These are phyloP conservation scores for Beris chalybata DNA, from an alignment of 2,888 invertebrate species.

Conservation along the genomic window DNA sequence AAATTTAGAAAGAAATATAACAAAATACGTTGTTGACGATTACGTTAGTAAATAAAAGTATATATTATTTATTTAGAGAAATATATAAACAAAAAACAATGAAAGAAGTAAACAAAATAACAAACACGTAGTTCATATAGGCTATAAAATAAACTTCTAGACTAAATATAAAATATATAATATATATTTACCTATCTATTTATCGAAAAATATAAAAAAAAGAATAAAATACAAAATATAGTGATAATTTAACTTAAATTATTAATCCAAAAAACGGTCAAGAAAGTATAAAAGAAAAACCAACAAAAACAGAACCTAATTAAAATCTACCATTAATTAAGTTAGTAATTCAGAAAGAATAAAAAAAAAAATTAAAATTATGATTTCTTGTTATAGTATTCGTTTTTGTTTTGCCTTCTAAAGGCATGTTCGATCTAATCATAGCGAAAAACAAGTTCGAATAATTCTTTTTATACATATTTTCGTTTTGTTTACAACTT, in stretches of 20 bases:
- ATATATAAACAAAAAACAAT: constrained; percentile 21
- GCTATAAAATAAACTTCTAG: constrained; percentile 26
- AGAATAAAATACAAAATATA: constrained; percentile 11
- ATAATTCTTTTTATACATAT: constrained; percentile 35
- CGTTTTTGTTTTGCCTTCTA: constrained; percentile 34
- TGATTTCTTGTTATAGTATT: constrained; percentile 31
- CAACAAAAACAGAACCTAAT: constrained; percentile 35
- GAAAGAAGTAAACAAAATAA: constrained; percentile 20
- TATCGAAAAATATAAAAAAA: constrained; percentile 37
- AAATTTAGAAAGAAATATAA: constrained; percentile 30
- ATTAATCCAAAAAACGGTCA: constrained; percentile 24
- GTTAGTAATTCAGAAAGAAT: constrained; percentile 15
- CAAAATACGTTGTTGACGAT: constrained; percentile 34
- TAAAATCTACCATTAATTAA: constrained; percentile 25
- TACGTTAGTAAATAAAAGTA: constrained; percentile 31
- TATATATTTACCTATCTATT: constrained; percentile 37
- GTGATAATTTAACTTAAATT: constrained; percentile 24
- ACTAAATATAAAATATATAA: constrained; percentile 19
- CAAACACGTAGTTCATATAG: constrained; percentile 19
- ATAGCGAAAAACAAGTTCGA: constrained; percentile 37
- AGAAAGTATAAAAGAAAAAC: constrained; percentile 30
- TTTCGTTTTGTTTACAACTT: constrained; percentile 11
- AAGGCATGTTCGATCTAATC: too few species aligned
- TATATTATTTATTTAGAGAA: constrained; percentile 35
- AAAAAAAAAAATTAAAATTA: constrained; percentile 18